phyloP scores from a whole-genome alignment of 2,113 vertebrate genomes.

The Oreochromis niloticus region DNA sequence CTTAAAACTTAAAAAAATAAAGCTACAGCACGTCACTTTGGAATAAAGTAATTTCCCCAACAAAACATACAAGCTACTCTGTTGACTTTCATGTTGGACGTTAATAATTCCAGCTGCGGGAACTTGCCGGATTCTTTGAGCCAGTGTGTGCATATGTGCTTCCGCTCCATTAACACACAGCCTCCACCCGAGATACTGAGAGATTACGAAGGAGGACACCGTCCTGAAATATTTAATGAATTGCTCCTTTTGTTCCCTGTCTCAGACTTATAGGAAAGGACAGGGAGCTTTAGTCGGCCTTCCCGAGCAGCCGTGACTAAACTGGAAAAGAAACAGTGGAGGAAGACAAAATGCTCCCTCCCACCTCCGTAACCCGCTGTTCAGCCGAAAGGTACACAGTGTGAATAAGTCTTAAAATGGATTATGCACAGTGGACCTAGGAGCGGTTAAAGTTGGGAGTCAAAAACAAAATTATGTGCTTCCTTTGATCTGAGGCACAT shows the following conservation, averaged over 20 bases:
- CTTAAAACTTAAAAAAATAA: background rate
- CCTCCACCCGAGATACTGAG: background rate
- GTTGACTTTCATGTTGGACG: constrained; percentile 8
- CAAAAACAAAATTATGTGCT: constrained; percentile 45
- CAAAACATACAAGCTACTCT: background rate
- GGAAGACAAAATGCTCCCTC: constrained; percentile 21
- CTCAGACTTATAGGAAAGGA: constrained; percentile 28
- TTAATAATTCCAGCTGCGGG: constrained; percentile 29
- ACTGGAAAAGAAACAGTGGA: constrained; percentile 13
- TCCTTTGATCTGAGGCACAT: constrained; percentile 56
- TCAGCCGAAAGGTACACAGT: constrained; percentile 32
- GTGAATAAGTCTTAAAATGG: constrained; percentile 42
- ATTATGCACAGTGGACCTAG: constrained; percentile 44
- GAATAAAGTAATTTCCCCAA: background rate
- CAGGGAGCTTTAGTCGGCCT: background rate
- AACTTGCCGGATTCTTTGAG: background rate
- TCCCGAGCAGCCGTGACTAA: constrained; percentile 29
- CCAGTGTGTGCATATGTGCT: background rate
- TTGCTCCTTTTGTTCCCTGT: constrained; percentile 8
- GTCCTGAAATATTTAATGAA: constrained; percentile 41
- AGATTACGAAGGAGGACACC: background rate
- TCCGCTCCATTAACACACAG: background rate
- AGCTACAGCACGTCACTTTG: background rate
- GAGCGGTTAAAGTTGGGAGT: constrained; percentile 28
- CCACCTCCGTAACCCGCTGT: constrained; percentile 8